These are phyloP conservation scores for Rhogogaster chlorosoma DNA, from an alignment of 2,888 invertebrate genomes.

Conservation along the genomic window DNA sequence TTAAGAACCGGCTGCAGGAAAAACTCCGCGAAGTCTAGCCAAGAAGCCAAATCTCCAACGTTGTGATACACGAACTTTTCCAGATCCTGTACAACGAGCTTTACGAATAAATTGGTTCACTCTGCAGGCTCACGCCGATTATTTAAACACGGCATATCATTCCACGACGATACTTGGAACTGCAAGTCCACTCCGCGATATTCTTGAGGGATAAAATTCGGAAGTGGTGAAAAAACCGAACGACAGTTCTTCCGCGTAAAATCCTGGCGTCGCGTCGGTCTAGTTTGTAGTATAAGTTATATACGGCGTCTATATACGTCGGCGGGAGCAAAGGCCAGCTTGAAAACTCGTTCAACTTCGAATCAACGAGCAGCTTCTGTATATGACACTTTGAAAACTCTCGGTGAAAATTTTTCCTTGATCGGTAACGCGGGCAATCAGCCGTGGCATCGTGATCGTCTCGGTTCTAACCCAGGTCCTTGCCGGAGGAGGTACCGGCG, in stretches of 20 bases:
- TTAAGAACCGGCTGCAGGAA: background rate
- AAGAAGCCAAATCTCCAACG: background rate
- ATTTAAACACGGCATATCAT: background rate
- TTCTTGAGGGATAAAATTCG: background rate
- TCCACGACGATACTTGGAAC: background rate
- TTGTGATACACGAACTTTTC: constrained; percentile 27
- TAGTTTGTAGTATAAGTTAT: background rate
- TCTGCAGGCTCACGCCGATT: background rate
- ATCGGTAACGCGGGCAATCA: constrained; percentile 43
- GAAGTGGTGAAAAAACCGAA: background rate
- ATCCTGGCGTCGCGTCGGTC: background rate
- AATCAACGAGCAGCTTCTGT: constrained; percentile 45
- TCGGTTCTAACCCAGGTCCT: background rate
- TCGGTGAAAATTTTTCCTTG: constrained; percentile 42
- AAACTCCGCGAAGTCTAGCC: background rate
- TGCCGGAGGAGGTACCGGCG: background rate
- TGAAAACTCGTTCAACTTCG: constrained; percentile 40
- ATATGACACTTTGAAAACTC: constrained; percentile 48
- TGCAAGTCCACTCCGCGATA: background rate
- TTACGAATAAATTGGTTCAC: background rate
- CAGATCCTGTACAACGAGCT: background rate
- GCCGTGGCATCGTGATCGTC: constrained; percentile 31
- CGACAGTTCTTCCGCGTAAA: background rate
- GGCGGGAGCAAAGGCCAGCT: constrained; percentile 5
- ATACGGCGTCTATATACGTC: background rate